phyloP scores from a whole-genome alignment of 2,113 vertebrate genomes.

The Antechinus stuartii region DNA sequence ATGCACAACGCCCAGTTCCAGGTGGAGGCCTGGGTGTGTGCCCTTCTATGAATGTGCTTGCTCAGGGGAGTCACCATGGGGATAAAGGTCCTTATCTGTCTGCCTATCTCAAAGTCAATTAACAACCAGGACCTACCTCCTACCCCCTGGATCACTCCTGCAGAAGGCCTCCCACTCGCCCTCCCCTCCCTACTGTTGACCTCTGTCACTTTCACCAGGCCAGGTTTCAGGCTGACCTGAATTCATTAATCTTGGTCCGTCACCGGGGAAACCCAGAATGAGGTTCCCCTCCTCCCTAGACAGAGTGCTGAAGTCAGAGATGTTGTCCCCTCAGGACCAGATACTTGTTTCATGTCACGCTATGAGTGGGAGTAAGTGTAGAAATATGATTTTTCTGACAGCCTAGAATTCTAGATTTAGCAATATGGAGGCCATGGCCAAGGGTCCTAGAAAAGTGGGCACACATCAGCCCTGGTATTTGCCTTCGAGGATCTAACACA shows the following conservation, averaged over 20 bases:
- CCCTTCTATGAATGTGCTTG: background rate
- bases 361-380: background rate
- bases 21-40: conserved; percentile 1
- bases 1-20: background rate
- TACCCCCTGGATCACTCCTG: background rate
- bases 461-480: background rate
- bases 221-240: background rate
- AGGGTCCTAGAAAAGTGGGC: background rate
- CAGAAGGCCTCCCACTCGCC: background rate
- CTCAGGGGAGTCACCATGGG: background rate
- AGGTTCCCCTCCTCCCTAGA: too few relatives aligned
- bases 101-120: background rate
- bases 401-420: background rate
- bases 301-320: background rate
- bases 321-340: background rate
- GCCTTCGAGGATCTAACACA: background rate
- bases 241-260: background rate
- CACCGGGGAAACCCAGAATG: too few relatives aligned
- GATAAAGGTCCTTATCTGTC: conserved; percentile 3
- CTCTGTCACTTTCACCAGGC: background rate
- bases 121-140: background rate
- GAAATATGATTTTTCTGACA: background rate
- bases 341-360: background rate
- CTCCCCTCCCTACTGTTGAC: background rate
- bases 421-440: background rate